These are phyloP conservation scores for Ceratina australensis DNA, from an alignment of 1,140 invertebrate species.

Conservation along the genomic window DNA sequence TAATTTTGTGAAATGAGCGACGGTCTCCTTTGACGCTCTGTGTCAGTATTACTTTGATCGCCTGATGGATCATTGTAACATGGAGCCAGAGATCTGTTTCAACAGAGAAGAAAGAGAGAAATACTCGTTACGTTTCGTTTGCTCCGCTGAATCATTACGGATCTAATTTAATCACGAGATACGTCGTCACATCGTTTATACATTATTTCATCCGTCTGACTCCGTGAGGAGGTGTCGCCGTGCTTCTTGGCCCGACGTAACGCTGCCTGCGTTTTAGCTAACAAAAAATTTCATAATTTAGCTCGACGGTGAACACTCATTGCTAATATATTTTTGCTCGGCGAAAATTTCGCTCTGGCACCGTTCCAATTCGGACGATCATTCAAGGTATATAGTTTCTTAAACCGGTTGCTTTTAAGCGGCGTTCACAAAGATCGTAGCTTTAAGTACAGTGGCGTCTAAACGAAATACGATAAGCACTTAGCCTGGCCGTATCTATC, in stretches of 20 bases:
- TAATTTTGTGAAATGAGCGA: conserved; percentile 52
- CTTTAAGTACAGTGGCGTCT: conserved; percentile 44
- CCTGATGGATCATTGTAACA: conserved; percentile 39
- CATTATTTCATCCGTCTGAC: not conserved
- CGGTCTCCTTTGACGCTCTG: conserved; percentile 16
- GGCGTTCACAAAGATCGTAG: conserved; percentile 60
- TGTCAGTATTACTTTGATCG: conserved; percentile 42
- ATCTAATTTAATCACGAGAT: not conserved
- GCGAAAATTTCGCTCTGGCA: conserved; percentile 13
- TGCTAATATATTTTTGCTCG: conserved; percentile 27
- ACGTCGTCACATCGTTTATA: not conserved
- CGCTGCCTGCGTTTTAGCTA: not conserved
- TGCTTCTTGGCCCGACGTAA: no score
- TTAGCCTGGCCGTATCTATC: conserved; percentile 77
- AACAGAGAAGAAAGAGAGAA: not conserved
- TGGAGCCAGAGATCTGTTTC: not conserved
- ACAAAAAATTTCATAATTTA: conserved; percentile 44
- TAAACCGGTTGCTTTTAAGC: conserved; percentile 55
- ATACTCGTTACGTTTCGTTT: not conserved
- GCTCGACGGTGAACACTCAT: not conserved
- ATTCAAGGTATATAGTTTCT: conserved; percentile 15
- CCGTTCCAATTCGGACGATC: conserved; percentile 13
- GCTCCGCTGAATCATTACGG: not conserved
- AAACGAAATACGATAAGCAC: conserved; percentile 79
- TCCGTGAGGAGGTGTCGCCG: not conserved